Conservation (phyloP, 2,113 vertebrate species). For the Tamias sibiricus region DNA sequence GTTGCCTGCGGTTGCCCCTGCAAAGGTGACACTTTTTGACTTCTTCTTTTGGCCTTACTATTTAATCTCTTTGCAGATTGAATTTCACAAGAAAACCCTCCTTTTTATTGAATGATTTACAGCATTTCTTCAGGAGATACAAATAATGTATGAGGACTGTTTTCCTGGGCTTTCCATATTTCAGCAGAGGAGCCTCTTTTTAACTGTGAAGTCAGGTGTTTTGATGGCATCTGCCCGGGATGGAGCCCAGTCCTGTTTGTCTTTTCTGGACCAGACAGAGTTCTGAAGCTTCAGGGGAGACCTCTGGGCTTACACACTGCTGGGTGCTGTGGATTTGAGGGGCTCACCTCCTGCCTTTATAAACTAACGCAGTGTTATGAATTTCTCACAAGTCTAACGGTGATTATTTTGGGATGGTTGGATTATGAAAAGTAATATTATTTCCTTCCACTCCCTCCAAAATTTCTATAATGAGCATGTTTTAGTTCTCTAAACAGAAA, state of each 20-base stretch:
- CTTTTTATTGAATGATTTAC: not conserved
- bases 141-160: not conserved
- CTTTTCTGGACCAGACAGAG: not conserved
- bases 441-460: not conserved
- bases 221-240: not conserved
- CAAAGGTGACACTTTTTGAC: no score
- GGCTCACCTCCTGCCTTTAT: not conserved
- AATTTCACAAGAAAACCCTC: not conserved
- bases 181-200: not conserved
- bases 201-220: not conserved
- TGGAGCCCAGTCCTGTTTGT: not conserved
- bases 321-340: rapidly evolving
- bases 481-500: not conserved
- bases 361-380: not conserved
- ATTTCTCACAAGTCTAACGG: not conserved
- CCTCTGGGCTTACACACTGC: rapidly evolving
- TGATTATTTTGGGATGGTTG: not conserved
- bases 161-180: not conserved
- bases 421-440: not conserved
- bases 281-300: not conserved
- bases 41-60: not conserved
- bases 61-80: not conserved
- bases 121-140: not conserved
- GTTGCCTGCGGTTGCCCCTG: no score
- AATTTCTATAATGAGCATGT: not conserved